Evolutionary conservation across 2,113 vertebrate species (phyloP).

Genomic region (Trogon surrucura): DNA sequence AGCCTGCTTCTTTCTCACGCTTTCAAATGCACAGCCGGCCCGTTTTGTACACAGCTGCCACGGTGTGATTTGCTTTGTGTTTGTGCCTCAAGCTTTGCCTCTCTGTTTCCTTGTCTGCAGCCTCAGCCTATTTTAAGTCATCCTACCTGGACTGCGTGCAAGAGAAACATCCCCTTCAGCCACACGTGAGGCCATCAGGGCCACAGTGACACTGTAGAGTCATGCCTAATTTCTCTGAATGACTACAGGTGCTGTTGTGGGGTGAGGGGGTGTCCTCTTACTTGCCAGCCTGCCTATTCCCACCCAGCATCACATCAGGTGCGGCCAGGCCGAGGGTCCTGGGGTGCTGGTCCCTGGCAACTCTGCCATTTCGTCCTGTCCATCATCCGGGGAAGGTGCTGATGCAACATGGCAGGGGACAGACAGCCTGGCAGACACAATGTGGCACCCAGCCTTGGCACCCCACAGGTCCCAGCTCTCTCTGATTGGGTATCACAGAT

Average conservation of each 20-base stretch:
- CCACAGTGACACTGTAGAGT: neutral
- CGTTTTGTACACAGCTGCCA: constrained; percentile 38
- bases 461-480: neutral
- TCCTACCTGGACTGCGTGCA: neutral
- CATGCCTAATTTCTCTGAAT: neutral
- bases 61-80: constrained; percentile 36
- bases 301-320: neutral
- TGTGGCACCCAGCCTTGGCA: neutral
- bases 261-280: accelerated
- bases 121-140: constrained; percentile 8
- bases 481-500: neutral
- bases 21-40: constrained; percentile 25
- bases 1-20: constrained; percentile 46
- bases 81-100: constrained; percentile 52
- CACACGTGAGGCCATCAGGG: neutral
- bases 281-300: neutral
- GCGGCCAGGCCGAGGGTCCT: accelerated
- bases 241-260: neutral
- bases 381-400: neutral
- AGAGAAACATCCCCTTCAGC: neutral
- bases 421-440: neutral
- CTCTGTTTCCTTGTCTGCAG: neutral
- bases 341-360: neutral
- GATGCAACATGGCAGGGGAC: neutral
- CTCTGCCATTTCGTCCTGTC: neutral